Percentiles rank a stretch among this genome's conserved stretches.
phyloP scores from a whole-genome alignment of 2,113 vertebrate species.

The Lamprotornis superbus region DNA sequence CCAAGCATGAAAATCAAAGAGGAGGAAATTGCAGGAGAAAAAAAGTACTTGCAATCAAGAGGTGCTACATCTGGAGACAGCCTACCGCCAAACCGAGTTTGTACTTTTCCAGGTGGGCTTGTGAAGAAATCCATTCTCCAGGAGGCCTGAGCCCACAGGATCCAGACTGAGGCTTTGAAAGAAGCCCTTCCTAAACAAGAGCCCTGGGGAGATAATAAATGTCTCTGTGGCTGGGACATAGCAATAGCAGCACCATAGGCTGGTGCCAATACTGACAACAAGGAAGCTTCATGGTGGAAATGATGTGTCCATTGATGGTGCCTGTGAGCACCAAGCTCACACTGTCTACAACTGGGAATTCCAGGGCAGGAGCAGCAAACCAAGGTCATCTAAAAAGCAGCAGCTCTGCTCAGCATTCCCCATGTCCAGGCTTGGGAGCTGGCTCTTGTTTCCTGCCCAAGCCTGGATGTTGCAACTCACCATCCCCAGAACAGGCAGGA shows the following conservation, averaged over 20 bases:
- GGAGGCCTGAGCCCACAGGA: background rate
- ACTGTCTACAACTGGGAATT: background rate
- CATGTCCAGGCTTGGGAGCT: fast-evolving
- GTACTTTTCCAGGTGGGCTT: background rate
- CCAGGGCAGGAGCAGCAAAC: background rate
- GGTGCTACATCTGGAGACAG: conserved; percentile 29
- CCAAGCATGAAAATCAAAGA: conserved; percentile 25
- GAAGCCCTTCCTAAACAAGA: background rate
- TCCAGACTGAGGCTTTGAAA: background rate
- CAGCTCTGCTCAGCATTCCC: background rate
- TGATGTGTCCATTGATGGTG: fast-evolving
- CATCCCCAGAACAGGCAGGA: background rate
- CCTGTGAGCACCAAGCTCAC: background rate
- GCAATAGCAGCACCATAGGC: background rate
- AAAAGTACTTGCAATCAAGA: conserved; percentile 10
- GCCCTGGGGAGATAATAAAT: background rate
- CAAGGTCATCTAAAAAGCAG: background rate
- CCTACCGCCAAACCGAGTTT: background rate
- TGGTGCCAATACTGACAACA: background rate
- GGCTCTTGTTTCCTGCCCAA: background rate
- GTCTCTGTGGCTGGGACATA: background rate
- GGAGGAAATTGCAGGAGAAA: conserved; percentile 18
- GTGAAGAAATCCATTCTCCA: background rate
- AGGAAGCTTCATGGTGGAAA: background rate
- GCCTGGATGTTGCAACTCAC: background rate